Evolutionary conservation across 2,113 vertebrate genomes (phyloP).

Genomic region (Antigone vipio): DNA sequence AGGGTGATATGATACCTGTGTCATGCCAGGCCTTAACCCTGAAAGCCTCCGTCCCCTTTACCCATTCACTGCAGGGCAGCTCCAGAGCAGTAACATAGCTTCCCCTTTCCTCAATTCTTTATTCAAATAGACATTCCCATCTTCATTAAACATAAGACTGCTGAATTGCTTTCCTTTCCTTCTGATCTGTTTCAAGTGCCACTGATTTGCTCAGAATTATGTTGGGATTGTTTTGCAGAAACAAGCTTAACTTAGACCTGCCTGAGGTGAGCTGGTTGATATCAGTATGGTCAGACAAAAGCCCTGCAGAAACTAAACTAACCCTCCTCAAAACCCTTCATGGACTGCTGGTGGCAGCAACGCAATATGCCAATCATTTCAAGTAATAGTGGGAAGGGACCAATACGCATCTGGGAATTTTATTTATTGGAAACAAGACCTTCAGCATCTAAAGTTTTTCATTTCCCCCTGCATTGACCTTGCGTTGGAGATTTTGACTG

Average conservation of each 20-base stretch:
- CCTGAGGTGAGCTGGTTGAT: neutral
- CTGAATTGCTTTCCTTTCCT: neutral
- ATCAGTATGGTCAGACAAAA: neutral
- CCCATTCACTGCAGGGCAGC: neutral
- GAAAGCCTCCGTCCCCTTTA: neutral
- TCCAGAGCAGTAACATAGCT: neutral
- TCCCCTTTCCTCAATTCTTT: neutral
- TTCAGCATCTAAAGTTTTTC: neutral
- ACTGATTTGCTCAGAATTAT: neutral
- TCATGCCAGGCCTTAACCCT: neutral
- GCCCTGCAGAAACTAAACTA: neutral
- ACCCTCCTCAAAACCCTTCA: neutral
- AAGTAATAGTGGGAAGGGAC: neutral
- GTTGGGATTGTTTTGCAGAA: neutral
- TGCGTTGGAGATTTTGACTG: neutral
- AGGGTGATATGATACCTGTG: neutral
- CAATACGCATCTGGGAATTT: neutral
- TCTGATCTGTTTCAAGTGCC: neutral
- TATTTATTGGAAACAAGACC: neutral
- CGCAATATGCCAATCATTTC: neutral
- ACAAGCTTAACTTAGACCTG: neutral
- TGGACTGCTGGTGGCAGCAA: neutral
- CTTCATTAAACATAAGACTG: neutral
- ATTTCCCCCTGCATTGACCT: neutral
- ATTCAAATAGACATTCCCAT: neutral